These are phyloP conservation scores for Fopius arisanus DNA, from an alignment of 1,140 invertebrate species.

Conservation along the genomic window DNA sequence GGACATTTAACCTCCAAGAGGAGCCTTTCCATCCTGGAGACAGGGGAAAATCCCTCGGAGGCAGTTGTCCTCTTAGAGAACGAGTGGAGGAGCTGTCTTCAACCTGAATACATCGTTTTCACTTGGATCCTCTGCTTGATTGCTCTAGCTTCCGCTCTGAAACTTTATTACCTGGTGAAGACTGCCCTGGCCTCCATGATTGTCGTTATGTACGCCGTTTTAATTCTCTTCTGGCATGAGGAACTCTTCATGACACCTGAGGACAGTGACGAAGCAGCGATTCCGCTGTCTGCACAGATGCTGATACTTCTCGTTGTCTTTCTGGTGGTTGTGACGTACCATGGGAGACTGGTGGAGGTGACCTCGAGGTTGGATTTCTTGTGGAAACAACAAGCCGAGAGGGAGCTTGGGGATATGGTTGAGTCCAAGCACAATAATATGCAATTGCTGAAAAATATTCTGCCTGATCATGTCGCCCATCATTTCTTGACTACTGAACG, in stretches of 20 bases:
- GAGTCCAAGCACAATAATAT: conserved; percentile 86
- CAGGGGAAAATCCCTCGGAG: not conserved
- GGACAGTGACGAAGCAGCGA: conserved; percentile 53
- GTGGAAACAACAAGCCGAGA: conserved; percentile 93
- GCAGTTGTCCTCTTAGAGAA: not conserved
- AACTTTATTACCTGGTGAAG: conserved; percentile 91
- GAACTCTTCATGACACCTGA: conserved; percentile 47
- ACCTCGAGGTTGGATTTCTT: conserved; percentile 91
- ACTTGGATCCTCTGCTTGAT: conserved; percentile 94
- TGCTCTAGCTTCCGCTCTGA: conserved; percentile 89
- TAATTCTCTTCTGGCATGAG: conserved; percentile 72
- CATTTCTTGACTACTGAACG: conserved; percentile 87
- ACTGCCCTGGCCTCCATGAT: conserved; percentile 81
- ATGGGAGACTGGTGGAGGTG: conserved; percentile 89
- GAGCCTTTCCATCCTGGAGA: conserved; percentile 36
- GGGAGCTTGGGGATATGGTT: conserved; percentile 90
- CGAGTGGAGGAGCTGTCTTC: conserved; percentile 61
- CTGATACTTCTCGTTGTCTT: conserved; percentile 82
- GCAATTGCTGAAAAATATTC: conserved; percentile 89
- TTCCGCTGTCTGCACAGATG: conserved; percentile 80
- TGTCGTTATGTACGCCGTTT: conserved; percentile 73
- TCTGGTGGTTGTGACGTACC: conserved; percentile 87
- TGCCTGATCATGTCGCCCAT: conserved; percentile 94
- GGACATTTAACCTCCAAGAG: conserved; percentile 36
- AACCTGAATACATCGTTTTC: conserved; percentile 90